phyloP scores from a whole-genome alignment of 1,140 invertebrate species.

The Rhopalosiphum maidis region DNA sequence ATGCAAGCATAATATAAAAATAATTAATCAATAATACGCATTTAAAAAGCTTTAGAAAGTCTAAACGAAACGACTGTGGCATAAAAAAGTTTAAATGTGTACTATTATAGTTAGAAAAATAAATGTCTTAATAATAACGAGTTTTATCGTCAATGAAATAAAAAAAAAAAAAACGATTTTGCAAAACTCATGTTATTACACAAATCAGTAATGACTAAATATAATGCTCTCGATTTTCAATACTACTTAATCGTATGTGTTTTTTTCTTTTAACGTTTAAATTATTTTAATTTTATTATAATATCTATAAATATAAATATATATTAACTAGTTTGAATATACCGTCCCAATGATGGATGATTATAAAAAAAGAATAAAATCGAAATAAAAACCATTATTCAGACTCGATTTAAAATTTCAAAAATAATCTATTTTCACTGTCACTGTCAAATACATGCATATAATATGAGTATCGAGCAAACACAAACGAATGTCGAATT shows the following conservation, averaged over 20 bases:
- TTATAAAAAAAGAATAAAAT: not conserved
- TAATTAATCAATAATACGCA: not conserved
- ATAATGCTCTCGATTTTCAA: not conserved
- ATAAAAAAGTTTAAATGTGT: no score
- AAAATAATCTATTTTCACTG: not conserved
- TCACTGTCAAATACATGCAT: not conserved
- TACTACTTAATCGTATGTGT: not conserved
- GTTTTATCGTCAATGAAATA: not conserved
- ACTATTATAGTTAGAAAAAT: not conserved
- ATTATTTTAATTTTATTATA: not conserved
- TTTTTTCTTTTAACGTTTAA: not conserved
- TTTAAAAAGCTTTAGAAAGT: not conserved
- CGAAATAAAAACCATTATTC: not conserved
- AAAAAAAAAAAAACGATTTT: not conserved
- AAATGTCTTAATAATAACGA: not conserved
- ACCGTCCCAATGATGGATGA: not conserved
- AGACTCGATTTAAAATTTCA: not conserved
- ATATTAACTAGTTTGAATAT: not conserved
- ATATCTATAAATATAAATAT: not conserved
- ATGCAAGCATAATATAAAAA: not conserved
- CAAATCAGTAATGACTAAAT: not conserved
- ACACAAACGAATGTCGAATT: not conserved
- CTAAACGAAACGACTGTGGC: not conserved
- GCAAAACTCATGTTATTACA: no score
- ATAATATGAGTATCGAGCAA: not conserved